A percentile compares a stretch with the other conserved stretches of the same genome.
phyloP scores from a whole-genome alignment of 1,140 invertebrate species.

The Drosophila asahinai region DNA sequence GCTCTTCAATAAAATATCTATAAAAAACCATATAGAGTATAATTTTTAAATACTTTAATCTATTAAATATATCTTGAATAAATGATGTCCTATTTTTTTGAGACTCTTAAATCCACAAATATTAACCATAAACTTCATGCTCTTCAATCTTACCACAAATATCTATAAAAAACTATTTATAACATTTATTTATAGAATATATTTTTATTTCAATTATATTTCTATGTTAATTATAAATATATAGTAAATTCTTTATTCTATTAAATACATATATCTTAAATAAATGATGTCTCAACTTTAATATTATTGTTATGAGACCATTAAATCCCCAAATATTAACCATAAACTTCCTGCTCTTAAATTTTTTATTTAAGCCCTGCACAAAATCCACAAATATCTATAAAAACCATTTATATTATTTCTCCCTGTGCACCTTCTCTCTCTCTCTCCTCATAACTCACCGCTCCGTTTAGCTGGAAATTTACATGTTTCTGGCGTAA shows the following conservation, averaged over 20 bases:
- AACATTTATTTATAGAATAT: not conserved
- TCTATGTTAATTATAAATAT: too few species aligned
- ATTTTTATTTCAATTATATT: too few species aligned
- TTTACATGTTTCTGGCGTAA: slow-evolving; percentile 72
- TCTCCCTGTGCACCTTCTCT: not conserved
- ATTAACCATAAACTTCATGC: not conserved
- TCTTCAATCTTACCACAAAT: not conserved
- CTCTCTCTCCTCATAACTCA: not conserved
- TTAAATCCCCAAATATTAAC: not conserved
- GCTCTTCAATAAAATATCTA: not conserved
- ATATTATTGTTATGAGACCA: too few species aligned
- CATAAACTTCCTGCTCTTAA: too few species aligned
- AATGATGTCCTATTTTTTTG: too few species aligned
- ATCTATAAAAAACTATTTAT: not conserved
- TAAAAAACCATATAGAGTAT: too few species aligned
- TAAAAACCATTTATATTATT: not conserved
- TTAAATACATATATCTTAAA: too few species aligned
- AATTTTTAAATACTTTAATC: too few species aligned
- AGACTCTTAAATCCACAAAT: too few species aligned
- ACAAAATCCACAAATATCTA: not conserved
- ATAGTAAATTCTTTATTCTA: too few species aligned
- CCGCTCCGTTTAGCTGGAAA: slow-evolving; percentile 64
- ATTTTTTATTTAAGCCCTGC: not conserved
- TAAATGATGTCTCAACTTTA: too few species aligned
- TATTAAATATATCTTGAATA: too few species aligned